Evolutionary conservation across 1,140 invertebrate genomes (phyloP).

Genomic region (Drosophila lacteicornis): DNA sequence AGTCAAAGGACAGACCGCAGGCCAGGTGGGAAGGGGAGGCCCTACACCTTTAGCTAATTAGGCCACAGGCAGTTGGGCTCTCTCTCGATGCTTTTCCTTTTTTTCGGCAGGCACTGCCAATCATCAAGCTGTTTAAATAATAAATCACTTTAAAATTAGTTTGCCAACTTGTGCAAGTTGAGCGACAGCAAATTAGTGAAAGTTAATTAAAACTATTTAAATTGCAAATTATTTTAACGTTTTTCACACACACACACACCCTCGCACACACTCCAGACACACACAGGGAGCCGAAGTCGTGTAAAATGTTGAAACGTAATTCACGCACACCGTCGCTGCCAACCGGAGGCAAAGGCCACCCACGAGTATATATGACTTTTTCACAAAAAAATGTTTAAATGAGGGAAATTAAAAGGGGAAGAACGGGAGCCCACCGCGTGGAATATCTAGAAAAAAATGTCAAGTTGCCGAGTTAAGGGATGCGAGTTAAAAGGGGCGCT

Average conservation of each 20-base stretch:
- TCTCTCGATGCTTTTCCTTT: not conserved
- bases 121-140: slow-evolving; percentile 80
- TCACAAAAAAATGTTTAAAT: slow-evolving; percentile 72
- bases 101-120: slow-evolving; percentile 59
- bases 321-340: slow-evolving; percentile 34
- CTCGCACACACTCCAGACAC: slow-evolving; percentile 8
- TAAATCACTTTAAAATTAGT: slow-evolving; percentile 84
- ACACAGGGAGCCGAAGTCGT: slow-evolving; percentile 32
- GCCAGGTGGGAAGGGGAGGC: not conserved
- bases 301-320: slow-evolving; percentile 56
- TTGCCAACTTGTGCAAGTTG: slow-evolving; percentile 78
- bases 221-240: slow-evolving; percentile 82
- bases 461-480: slow-evolving; percentile 55
- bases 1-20: slow-evolving; percentile 36
- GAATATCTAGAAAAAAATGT: slow-evolving; percentile 71
- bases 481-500: slow-evolving; percentile 8
- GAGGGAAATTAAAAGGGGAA: slow-evolving; percentile 69
- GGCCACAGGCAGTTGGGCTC: slow-evolving; percentile 48
- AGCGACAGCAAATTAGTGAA: slow-evolving; percentile 79
- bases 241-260: slow-evolving; percentile 46
- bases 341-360: slow-evolving; percentile 20
- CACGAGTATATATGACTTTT: slow-evolving; percentile 51
- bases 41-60: slow-evolving; percentile 64
- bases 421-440: slow-evolving; percentile 14
- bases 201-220: slow-evolving; percentile 84